These are phyloP conservation scores for Myotis pilosus DNA, from an alignment of 2,797 vertebrate species.

Conservation along the genomic window DNA sequence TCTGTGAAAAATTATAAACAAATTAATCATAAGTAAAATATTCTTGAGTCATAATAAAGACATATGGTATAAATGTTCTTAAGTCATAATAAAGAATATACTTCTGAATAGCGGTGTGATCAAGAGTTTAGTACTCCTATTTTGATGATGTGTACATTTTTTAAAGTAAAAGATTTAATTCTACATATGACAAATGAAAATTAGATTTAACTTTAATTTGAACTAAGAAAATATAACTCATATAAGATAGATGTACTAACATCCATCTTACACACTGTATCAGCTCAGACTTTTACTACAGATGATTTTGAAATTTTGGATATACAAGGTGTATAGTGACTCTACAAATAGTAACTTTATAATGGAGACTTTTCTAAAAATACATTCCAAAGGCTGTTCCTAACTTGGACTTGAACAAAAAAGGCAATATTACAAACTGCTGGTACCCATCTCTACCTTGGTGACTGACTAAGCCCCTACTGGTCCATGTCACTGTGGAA, in stretches of 20 bases:
- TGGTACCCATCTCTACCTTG: neutral
- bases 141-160: slow-evolving; percentile 3
- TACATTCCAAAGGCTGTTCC: neutral
- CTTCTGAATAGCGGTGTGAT: neutral
- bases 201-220: slow-evolving; percentile 33
- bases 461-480: neutral
- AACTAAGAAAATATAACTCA: slow-evolving; percentile 19
- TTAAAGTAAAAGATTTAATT: slow-evolving; percentile 34
- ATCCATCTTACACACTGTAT: neutral
- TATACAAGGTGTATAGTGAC: neutral
- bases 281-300: neutral
- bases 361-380: slow-evolving; percentile 31
- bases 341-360: neutral
- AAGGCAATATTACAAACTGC: neutral
- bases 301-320: slow-evolving; percentile 9
- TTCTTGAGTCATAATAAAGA: neutral
- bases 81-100: neutral
- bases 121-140: neutral
- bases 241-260: neutral
- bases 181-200: slow-evolving; percentile 41
- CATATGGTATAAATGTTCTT: neutral
- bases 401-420: neutral
- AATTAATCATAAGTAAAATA: neutral
- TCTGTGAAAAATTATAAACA: neutral
- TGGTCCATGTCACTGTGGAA: neutral